Evolutionary conservation across 2,888 invertebrate genomes (phyloP).

Genomic region (Drosophila kuntzei): DNA sequence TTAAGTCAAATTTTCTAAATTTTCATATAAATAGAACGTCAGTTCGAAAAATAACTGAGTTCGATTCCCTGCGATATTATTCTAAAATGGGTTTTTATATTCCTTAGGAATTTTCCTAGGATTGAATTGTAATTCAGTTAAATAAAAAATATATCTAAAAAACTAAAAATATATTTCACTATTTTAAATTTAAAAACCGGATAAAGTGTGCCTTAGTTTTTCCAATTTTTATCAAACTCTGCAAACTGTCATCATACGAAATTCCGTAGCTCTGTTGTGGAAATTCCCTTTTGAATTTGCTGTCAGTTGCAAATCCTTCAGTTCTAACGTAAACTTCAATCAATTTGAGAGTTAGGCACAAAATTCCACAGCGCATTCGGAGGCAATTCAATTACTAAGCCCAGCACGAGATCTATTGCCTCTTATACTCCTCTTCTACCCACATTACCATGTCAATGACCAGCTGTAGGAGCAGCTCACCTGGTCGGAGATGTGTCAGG

Average conservation of each 20-base stretch:
- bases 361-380: slow-evolving; percentile 27
- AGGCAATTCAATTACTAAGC: slow-evolving; percentile 72
- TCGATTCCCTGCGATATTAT: too few species aligned
- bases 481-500: slow-evolving; percentile 31
- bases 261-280: not conserved
- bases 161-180: too few species aligned
- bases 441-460: slow-evolving; percentile 69
- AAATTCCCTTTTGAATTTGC: slow-evolving; percentile 44
- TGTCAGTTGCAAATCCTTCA: slow-evolving; percentile 55
- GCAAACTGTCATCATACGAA: slow-evolving; percentile 6
- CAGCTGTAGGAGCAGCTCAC: slow-evolving; percentile 52
- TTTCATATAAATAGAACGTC: too few species aligned
- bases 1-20: too few species aligned
- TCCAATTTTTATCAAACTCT: not conserved
- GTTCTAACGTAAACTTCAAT: slow-evolving; percentile 41
- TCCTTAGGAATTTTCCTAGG: too few species aligned
- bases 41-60: too few species aligned
- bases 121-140: too few species aligned
- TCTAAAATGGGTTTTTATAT: too few species aligned
- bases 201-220: not conserved
- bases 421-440: not conserved
- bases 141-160: not conserved
- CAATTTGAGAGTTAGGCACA: slow-evolving; percentile 39
- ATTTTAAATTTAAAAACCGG: not conserved
- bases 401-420: slow-evolving; percentile 39